Percentiles rank a stretch among this genome's conserved stretches.
Conservation (phyloP, 1,140 invertebrate genomes). For the Microplitis mediator region DNA sequence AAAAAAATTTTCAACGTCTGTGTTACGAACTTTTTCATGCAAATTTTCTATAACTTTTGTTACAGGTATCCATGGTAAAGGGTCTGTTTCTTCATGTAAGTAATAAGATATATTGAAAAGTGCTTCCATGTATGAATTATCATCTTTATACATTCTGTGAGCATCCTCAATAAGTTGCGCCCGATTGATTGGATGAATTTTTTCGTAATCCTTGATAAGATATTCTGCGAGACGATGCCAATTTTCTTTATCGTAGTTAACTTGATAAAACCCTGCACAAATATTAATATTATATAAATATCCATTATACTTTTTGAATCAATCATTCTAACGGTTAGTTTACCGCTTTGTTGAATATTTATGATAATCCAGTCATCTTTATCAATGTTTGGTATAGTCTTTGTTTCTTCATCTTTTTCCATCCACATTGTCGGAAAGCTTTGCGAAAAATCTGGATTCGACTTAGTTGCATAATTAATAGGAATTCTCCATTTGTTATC, state of each 20-base stretch:
- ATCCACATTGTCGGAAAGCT: not conserved
- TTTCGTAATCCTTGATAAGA: not conserved
- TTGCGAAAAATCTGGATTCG: slow-evolving; percentile 7
- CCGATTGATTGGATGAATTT: not conserved
- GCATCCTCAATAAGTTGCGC: not conserved
- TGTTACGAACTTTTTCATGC: too few relatives aligned
- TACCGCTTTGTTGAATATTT: slow-evolving; percentile 5
- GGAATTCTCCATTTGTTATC: not conserved
- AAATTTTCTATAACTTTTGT: too few relatives aligned
- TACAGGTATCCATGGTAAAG: too few relatives aligned
- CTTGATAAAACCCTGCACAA: not conserved
- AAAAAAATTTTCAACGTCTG: too few relatives aligned
- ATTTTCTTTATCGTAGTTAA: slow-evolving; percentile 1
- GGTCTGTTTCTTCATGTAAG: too few relatives aligned
- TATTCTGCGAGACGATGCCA: not conserved
- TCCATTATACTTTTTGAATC: not conserved
- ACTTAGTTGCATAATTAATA: slow-evolving; percentile 6
- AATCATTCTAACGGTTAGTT: too few relatives aligned
- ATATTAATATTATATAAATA: not conserved
- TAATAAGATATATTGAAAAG: not conserved
- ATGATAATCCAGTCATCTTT: slow-evolving; percentile 13
- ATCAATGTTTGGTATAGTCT: not conserved
- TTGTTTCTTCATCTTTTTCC: not conserved
- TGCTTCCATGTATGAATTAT: not conserved
- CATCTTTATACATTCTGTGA: not conserved